Base-by-base conservation (phyloP, 2,888 invertebrate genomes). In the Xanthia icteritia region DNA sequence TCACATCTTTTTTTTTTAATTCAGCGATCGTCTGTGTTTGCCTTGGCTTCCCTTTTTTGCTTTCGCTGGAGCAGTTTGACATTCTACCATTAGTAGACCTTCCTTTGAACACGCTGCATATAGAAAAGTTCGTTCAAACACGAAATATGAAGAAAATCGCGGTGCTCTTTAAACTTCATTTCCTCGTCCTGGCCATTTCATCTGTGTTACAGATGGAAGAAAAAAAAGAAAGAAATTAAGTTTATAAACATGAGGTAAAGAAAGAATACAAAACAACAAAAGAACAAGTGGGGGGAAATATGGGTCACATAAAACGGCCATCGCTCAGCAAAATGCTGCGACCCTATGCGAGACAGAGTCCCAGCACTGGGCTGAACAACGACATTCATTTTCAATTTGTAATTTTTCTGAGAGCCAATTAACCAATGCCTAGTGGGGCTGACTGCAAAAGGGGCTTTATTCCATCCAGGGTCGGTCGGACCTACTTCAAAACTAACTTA, bases 401-500 rank as follows among this genome's bases (percentile, higher is more conserved):
- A 6, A 68, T 11, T 36, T 68, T 36, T 48, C 27, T 48, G 4
- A 20, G 8, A 13, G 27, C 4, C 27, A 13, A 23, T 45, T 20
- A 23, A 27, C 23, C 15, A 73, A 73, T 20, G n/a, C 5, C 13
- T 39, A 36, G 1, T 36, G 8, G 8, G 17, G 13, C 73, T 20
- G 9, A n/a, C 71, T 23, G 15, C 15, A 27, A 20, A 65, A 27
- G 1, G n/a, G 42, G n/a, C 2, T 27, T 42, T 42, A 65, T 0
- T 9, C 23, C 51, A 23, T 51, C 5, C 5, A 31, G 0, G 20
- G 1, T 58, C 13, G 48, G 17, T 5, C 5, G 8, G 13, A 9
- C 23, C 13, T 31, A 48, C 42, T 13, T 36, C 31, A 13, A 63
- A 58, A 45, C 45, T 17, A 63, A 68, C 77, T 65, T 51, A 69